A percentile compares a stretch with the other conserved stretches of the same genome.
These are phyloP conservation scores for Dysidea cf. avara DNA, from an alignment of 37 sponge, comb jelly and placozoan genomes.

Conservation along the genomic window DNA sequence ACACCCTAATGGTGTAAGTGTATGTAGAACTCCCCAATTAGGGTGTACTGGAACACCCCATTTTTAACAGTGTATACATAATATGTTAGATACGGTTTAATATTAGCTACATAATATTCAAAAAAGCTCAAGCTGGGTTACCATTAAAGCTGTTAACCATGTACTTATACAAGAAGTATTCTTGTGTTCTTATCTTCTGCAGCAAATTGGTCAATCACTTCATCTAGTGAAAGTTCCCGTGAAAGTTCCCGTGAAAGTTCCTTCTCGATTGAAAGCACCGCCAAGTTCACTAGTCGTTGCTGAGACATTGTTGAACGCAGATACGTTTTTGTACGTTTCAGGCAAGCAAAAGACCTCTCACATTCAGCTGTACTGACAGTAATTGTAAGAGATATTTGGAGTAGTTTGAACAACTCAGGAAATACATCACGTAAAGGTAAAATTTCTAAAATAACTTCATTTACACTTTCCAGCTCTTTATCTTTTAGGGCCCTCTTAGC, in stretches of 20 bases:
- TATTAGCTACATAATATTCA: no score
- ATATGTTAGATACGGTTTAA: no score
- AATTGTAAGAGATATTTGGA: conserved; percentile 37
- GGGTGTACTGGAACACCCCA: no score
- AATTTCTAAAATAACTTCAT: conserved; percentile 16
- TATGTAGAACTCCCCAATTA: no score
- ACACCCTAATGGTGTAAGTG: no score
- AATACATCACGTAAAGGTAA: conserved; percentile 27
- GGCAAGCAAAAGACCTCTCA: conserved; percentile 53
- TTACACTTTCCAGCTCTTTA: conserved; percentile 5
- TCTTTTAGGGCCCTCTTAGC: conserved; percentile 35
- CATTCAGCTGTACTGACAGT: conserved; percentile 57
- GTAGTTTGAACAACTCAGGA: conserved; percentile 12
- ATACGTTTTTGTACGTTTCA: conserved; percentile 41
- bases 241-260: no score
- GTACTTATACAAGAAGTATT: conserved; percentile 17
- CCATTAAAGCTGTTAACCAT: no score
- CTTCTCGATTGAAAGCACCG: conserved; percentile 35
- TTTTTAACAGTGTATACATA: no score
- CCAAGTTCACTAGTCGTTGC: conserved; percentile 31
- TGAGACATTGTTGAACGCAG: conserved; percentile 38
- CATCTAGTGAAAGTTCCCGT: conserved; percentile 20
- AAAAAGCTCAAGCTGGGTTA: no score
- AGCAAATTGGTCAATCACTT: conserved; percentile 17
- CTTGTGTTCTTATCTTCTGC: conserved; percentile 23